Evolutionary conservation across 2,113 vertebrate species (phyloP).

Genomic region (Nothocercus nigrocapillus): DNA sequence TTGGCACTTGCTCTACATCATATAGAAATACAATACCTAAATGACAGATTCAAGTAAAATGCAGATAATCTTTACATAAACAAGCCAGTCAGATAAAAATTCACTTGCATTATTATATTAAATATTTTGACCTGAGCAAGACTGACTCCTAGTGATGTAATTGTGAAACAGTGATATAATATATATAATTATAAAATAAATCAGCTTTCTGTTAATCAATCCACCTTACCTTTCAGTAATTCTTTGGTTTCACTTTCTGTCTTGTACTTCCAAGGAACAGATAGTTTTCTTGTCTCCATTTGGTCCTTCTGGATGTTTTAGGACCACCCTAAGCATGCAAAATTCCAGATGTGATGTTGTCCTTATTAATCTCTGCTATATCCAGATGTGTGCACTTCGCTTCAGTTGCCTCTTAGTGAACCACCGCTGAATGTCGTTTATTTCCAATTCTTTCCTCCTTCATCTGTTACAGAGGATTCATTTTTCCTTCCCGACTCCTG

Average conservation of each 20-base stretch:
- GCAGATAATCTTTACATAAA: neutral
- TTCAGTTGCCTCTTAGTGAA: rapidly evolving
- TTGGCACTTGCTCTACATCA: neutral
- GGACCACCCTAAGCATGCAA: neutral
- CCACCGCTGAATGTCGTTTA: neutral
- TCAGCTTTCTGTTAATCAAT: rapidly evolving
- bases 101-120: neutral
- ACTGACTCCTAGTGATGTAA: neutral
- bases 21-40: neutral
- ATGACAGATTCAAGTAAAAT: neutral
- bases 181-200: rapidly evolving
- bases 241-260: neutral
- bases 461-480: neutral
- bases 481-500: neutral
- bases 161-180: neutral
- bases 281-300: neutral
- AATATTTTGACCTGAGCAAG: neutral
- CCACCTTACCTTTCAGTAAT: conserved; percentile 40
- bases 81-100: neutral
- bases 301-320: neutral
- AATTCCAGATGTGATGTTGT: neutral
- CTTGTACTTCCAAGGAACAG: neutral
- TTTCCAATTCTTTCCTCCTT: neutral
- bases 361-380: neutral
- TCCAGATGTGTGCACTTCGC: rapidly evolving